Base-by-base conservation (phyloP, 2,888 invertebrate species). In the Heliconius erato region DNA sequence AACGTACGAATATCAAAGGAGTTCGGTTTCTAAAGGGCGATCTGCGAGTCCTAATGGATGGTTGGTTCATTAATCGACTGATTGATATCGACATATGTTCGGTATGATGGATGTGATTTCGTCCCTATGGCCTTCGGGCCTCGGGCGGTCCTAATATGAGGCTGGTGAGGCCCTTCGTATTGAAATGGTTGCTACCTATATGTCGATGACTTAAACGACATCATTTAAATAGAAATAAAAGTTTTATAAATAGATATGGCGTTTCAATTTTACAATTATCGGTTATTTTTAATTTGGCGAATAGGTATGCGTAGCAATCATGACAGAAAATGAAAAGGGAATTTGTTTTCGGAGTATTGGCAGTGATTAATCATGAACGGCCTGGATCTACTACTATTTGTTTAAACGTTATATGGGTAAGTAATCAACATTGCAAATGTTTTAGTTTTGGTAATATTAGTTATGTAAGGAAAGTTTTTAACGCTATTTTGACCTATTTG, bases 41-140 rank as follows among this genome's bases (percentile, higher is more conserved):
- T 85, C 83, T 85, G 83, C 81, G 85, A 82, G 79, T 83, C 82
- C 83, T 87, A 86, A 84, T 87, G 86, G 86, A 84, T 84, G 80
- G 86, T 83, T 84, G 86, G 85, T 87, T 86, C 89, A 87, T 90
- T 91, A 89, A 91, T 90, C 88, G 89, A 87, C 88, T 91, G 92
- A 93, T 93, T 92, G 91, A 91, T 91, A 93, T 89, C 92, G 90
- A 90, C 94, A 94, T 93, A 90, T 93, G 93, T 91, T 90, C 86
- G 89, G 88, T 86, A 86, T 87, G 89, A 89, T 89, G 86, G 86
- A 86, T 87, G 85, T 87, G 88, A 86, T 89, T 92, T 91, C 91
- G 93, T 93, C 93, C 93, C 92, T 90, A 89, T 91, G 89, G 84
- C 49, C 83, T 72, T 54, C 63, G 23, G 11, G n/a, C 12, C n/a